These are phyloP conservation scores for Neelides sp. DNA, from an alignment of 1,140 invertebrate species.

Conservation along the genomic window DNA sequence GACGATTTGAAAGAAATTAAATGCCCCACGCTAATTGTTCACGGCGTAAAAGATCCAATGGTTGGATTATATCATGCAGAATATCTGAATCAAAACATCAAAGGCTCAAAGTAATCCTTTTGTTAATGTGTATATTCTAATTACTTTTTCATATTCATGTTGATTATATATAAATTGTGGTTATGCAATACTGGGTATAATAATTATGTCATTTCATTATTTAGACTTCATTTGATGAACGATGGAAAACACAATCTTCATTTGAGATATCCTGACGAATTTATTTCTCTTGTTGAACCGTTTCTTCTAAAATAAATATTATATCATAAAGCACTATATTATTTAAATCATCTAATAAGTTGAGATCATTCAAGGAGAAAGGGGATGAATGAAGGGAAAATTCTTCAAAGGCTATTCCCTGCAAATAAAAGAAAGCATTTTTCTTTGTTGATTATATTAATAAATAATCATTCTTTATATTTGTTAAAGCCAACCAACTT, in stretches of 20 bases:
- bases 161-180: not conserved
- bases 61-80: conserved; percentile 57
- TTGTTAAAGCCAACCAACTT: too few relatives aligned
- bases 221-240: conserved; percentile 51
- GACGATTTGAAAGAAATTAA: conserved; percentile 46
- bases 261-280: conserved; percentile 60
- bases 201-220: conserved; percentile 11
- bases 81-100: conserved; percentile 54
- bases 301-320: conserved; percentile 55
- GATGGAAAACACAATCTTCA: conserved; percentile 78
- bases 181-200: not conserved
- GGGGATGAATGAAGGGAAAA: too few relatives aligned
- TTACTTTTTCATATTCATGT: not conserved
- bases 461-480: too few relatives aligned
- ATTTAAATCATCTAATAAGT: too few relatives aligned
- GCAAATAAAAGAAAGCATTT: too few relatives aligned
- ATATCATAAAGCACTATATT: too few relatives aligned
- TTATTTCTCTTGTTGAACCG: conserved; percentile 58
- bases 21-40: conserved; percentile 64
- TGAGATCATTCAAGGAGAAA: too few relatives aligned
- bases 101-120: conserved; percentile 45
- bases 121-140: not conserved
- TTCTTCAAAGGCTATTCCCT: too few relatives aligned
- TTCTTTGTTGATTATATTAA: too few relatives aligned
- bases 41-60: conserved; percentile 66